Evolutionary conservation across 1,140 invertebrate genomes (phyloP), one percentile per base, ranked within the genome.

Genomic region (Drosophila mayri): DNA sequence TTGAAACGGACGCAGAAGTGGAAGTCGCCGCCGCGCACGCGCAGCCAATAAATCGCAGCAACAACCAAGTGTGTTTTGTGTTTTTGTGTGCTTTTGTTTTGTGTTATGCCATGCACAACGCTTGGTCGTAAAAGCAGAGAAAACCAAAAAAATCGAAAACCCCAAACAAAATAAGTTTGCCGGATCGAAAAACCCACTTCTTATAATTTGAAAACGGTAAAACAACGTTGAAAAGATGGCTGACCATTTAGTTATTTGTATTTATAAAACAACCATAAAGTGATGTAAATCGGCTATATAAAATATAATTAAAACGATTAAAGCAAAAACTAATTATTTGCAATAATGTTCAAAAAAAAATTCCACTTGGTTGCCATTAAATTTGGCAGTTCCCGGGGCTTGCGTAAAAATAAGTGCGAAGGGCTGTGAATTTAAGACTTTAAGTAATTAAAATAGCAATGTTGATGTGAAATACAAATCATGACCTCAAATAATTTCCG

Each of bases 1-100:
- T 80, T 70, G 52, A 77, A 80, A 61, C 85, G 85, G 85, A 87
- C 85, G 80, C 75, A 38, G 22, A 67, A 52, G 57, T 70, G 50
- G 40, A 72, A 65, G 49, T 37, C 38, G 49, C 49, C 73, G 63
- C 47, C 74, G 72, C 81, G 85, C 85, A 84, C 49, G 80, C 83
- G 82, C 84, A 73, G 16, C 37, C 50, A 65, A 62, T 72, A 32
- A 72, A 57, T 47, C 32, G n/a, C 67, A 85, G 57, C 59, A 76
- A 63, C 50, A 61, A 61, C 46, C 40, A 49, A 52, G 41, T 80
- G 67, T 87, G 61, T 67, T 57, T 74, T 78, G 35, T 46, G 52
- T 46, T 58, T 71, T 68, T 79, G 76, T 82, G 58, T 79, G 72
- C 78, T 72, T 81, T 72, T 76, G 67, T 79, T 79, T 61, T 77